phyloP scores from a whole-genome alignment of 2,888 invertebrate species.

The Apodemia zela region DNA sequence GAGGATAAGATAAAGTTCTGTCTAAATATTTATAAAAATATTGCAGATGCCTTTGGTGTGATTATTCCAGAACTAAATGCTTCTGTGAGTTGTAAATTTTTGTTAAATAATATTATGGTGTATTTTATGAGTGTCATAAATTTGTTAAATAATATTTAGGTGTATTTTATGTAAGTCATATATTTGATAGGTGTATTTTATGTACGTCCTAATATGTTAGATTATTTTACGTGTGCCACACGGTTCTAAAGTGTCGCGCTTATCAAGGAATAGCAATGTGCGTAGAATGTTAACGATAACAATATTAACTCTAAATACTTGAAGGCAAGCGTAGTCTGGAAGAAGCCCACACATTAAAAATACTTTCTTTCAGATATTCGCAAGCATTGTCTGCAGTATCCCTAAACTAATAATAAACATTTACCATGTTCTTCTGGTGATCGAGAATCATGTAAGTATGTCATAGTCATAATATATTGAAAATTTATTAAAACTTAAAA shows the following conservation, averaged over 20 bases:
- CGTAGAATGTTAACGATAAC: too few species aligned
- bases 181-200: not conserved
- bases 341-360: not conserved
- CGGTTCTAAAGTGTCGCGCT: too few species aligned
- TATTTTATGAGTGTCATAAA: not conserved
- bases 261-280: too few species aligned
- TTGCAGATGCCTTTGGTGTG: slow-evolving; percentile 55
- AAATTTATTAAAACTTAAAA: too few species aligned
- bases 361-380: slow-evolving; percentile 52
- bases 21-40: slow-evolving; percentile 49
- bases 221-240: too few species aligned
- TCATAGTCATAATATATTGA: too few species aligned
- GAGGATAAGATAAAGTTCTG: slow-evolving; percentile 54
- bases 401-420: slow-evolving; percentile 60
- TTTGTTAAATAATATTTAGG: not conserved
- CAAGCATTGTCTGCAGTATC: slow-evolving; percentile 55
- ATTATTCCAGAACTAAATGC: slow-evolving; percentile 57
- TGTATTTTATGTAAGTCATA: not conserved
- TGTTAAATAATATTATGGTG: not conserved
- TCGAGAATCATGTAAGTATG: slow-evolving; percentile 54
- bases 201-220: too few species aligned
- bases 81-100: slow-evolving; percentile 46
- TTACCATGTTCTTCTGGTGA: slow-evolving; percentile 53
- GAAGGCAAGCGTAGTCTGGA: not conserved
- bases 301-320: too few species aligned